Percentiles rank a stretch among this genome's conserved stretches.
Evolutionary conservation across 2,888 invertebrate species (phyloP).

Genomic region (Bursaphelenchus okinawaensis): DNA sequence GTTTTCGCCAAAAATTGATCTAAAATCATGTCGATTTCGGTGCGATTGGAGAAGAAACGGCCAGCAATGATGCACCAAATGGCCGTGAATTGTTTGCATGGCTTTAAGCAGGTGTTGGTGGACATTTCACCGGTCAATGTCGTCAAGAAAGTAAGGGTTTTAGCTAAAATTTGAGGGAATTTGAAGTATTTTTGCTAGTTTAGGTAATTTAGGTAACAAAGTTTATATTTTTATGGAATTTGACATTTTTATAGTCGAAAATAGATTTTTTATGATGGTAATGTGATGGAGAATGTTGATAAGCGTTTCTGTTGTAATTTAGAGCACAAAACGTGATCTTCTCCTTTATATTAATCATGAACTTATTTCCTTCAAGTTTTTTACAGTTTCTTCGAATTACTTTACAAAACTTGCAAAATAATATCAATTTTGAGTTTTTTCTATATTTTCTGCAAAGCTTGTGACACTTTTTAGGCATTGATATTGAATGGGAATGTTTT

Average conservation of each 20-base stretch:
- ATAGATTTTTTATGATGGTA: no score
- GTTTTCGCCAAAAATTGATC: no score
- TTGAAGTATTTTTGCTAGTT: neutral
- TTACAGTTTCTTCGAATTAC: no score
- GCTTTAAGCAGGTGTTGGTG: conserved; percentile 5
- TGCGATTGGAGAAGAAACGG: neutral
- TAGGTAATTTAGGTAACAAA: no score
- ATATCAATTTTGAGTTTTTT: neutral
- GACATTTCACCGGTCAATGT: conserved; percentile 9
- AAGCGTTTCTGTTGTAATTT: no score
- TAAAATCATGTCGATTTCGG: neutral
- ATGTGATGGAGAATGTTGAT: no score
- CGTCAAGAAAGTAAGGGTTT: conserved; percentile 13
- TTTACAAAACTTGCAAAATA: no score
- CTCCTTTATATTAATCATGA: no score
- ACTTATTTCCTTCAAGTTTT: no score
- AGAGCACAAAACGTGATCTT: no score
- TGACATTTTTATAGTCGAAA: no score
- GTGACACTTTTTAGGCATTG: conserved; percentile 7
- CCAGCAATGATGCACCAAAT: conserved; percentile 3
- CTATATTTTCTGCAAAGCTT: neutral
- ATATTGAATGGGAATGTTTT: conserved; percentile 7
- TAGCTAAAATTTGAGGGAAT: neutral
- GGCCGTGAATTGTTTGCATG: neutral
- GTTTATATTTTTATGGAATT: no score